These are phyloP conservation scores for Choreutis nemorana DNA, from an alignment of 2,888 invertebrate species.

Conservation along the genomic window DNA sequence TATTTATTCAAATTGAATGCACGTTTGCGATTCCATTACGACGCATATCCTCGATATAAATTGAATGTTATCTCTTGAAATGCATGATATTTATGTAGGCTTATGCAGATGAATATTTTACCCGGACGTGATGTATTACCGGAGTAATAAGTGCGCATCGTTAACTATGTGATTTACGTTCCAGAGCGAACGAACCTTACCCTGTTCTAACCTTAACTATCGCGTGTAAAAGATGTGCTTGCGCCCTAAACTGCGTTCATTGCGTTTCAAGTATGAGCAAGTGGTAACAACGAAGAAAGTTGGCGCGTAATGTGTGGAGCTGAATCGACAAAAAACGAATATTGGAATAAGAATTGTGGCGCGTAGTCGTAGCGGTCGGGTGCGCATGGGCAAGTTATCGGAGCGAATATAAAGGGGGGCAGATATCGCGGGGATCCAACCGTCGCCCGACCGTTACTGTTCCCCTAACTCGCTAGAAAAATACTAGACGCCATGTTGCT, in stretches of 20 bases:
- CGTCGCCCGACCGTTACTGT: constrained; percentile 62
- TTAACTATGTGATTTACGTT: constrained; percentile 49
- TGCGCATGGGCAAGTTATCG: constrained; percentile 66
- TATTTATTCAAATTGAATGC: constrained; percentile 8
- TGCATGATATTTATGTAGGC: constrained; percentile 14
- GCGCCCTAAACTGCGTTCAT: constrained; percentile 33
- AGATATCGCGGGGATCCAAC: constrained; percentile 64
- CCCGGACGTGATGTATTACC: constrained; percentile 28
- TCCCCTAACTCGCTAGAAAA: constrained; percentile 61
- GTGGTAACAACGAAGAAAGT: constrained; percentile 21
- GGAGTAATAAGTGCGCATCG: constrained; percentile 45
- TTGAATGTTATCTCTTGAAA: constrained; percentile 11
- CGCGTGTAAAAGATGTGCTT: constrained; percentile 3
- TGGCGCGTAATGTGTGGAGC: constrained; percentile 44
- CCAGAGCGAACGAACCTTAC: constrained; percentile 35
- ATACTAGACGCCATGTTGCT: constrained; percentile 58
- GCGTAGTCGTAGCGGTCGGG: constrained; percentile 58
- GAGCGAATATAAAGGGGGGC: constrained; percentile 66
- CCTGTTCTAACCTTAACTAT: constrained; percentile 25
- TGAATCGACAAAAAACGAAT: constrained; percentile 35
- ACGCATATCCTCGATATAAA: constrained; percentile 15
- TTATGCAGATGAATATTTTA: constrained; percentile 27
- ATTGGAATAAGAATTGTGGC: constrained; percentile 54
- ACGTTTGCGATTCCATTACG: constrained; percentile 11
- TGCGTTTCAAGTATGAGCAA: constrained; percentile 31